These are phyloP conservation scores for Ctenicera cuprea DNA, from an alignment of 2,888 invertebrate species.

Conservation along the genomic window DNA sequence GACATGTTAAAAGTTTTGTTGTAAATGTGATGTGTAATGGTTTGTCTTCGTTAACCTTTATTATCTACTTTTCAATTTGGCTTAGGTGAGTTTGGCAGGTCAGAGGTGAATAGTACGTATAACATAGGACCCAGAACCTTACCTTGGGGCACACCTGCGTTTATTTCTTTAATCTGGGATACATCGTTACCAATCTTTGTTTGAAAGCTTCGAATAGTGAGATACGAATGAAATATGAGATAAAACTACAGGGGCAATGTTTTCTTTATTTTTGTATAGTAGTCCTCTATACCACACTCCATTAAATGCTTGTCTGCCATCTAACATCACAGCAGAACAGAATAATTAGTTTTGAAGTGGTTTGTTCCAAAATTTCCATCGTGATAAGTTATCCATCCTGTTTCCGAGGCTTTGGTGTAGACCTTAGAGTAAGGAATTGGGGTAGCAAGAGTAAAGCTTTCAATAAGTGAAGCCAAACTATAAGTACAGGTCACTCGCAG, in stretches of 20 bases:
- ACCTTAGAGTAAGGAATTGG: too few species aligned
- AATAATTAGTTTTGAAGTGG: slow-evolving; percentile 13
- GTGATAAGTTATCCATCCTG: too few species aligned
- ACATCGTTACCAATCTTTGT: neutral
- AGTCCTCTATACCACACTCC: too few species aligned
- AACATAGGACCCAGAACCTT: neutral
- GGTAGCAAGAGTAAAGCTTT: too few species aligned
- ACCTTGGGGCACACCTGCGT: slow-evolving; percentile 8
- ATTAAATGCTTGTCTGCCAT: too few species aligned
- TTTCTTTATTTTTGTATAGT: slow-evolving; percentile 8
- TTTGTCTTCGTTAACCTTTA: neutral
- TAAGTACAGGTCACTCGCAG: too few species aligned
- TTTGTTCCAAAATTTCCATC: slow-evolving; percentile 10
- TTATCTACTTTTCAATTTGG: neutral
- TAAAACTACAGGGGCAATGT: neutral
- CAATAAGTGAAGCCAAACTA: too few species aligned
- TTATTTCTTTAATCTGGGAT: slow-evolving; percentile 6
- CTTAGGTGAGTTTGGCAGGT: neutral
- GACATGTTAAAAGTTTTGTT: slow-evolving; percentile 17
- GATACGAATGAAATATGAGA: slow-evolving; percentile 3
- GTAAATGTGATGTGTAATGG: slow-evolving; percentile 15
- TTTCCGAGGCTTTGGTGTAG: too few species aligned
- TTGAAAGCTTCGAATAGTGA: too few species aligned
- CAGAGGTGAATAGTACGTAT: neutral
- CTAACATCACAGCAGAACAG: too few species aligned